Base-by-base conservation (phyloP, 2,797 vertebrate species). In the Sitta carolinensis region DNA sequence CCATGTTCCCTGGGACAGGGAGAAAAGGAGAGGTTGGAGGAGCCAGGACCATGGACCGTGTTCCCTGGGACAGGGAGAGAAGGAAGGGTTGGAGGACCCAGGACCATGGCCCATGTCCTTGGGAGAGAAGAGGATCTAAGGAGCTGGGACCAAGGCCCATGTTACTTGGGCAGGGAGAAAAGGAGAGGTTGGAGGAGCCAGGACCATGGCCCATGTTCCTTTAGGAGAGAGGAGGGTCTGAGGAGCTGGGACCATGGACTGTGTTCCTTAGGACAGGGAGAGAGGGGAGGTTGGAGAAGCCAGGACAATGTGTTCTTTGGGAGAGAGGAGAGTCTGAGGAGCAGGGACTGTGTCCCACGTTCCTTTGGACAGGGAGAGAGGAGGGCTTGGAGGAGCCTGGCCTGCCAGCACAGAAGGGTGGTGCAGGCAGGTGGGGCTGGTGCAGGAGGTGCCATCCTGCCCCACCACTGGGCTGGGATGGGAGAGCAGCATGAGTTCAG, bases 301-400 rank as follows among this genome's bases (percentile, higher is more conserved):
- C 2, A 2, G 32, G 47, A 10, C 30, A 12, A 3, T 13, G 18
- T 54, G 21, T 45, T 4, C 27, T 30, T 30, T 1, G 2, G 30
- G 57, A 21, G 19, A 50, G 10, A 17, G 9, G 29, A 15, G 19
- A 13, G 2, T 2, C 13, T 7, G 14, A 51, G 32, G 18, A 45
- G 4, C 40, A 8, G 36, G 36, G 36, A 36, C 12, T 17, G 1
- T 6, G 18, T 10, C 9, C 5, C 3, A 0, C 6, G 19, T 40
- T 11, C 63, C 36, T 0, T 5, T 20, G 19, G 34, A 54, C 7
- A 11, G 9, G 30, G 20, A 34, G 20, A 18, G 13, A 40, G 7
- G 4, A 18, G 8, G 36, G 13, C 3, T 0, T 13, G 38, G 23
- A 45, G 18, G 15, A 57, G 43, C 57, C 13, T 1, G 0, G 50